Evolutionary conservation across 2,888 invertebrate genomes (phyloP).

Genomic region (Eremobia ochroleuca): DNA sequence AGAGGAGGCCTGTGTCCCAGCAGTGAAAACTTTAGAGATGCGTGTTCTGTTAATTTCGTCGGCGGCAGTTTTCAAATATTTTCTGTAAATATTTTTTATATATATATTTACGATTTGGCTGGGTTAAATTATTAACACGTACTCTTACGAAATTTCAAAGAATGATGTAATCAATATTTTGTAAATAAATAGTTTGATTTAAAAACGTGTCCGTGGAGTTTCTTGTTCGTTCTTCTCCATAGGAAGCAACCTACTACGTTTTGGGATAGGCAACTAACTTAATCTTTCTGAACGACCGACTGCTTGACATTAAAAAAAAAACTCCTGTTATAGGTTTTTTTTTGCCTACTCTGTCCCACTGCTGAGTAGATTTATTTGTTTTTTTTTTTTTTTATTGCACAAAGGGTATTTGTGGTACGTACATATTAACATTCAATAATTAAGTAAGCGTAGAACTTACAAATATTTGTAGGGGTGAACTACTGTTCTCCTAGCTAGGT

Average conservation of each 20-base stretch:
- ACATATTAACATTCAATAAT: no score
- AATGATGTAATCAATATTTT: no score
- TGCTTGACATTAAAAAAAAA: neutral
- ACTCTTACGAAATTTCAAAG: no score
- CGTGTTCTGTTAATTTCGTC: slow-evolving; percentile 7
- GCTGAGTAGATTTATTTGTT: neutral
- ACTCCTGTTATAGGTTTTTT: neutral
- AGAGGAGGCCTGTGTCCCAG: no score
- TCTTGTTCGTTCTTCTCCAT: neutral
- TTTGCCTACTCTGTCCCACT: no score
- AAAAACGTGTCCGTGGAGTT: no score
- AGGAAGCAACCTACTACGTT: neutral
- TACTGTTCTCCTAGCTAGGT: no score
- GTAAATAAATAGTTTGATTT: no score
- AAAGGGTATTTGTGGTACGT: no score
- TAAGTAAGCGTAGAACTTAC: no score
- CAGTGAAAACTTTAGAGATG: neutral
- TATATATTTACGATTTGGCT: neutral
- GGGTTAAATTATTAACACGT: neutral
- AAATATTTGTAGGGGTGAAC: no score
- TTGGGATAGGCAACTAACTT: neutral
- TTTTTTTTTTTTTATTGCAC: no score
- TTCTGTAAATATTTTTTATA: neutral
- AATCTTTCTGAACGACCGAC: neutral
- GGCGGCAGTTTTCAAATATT: slow-evolving; percentile 14